These are phyloP conservation scores for Chloropsis hardwickii DNA, from an alignment of 2,113 vertebrate genomes.

Conservation along the genomic window DNA sequence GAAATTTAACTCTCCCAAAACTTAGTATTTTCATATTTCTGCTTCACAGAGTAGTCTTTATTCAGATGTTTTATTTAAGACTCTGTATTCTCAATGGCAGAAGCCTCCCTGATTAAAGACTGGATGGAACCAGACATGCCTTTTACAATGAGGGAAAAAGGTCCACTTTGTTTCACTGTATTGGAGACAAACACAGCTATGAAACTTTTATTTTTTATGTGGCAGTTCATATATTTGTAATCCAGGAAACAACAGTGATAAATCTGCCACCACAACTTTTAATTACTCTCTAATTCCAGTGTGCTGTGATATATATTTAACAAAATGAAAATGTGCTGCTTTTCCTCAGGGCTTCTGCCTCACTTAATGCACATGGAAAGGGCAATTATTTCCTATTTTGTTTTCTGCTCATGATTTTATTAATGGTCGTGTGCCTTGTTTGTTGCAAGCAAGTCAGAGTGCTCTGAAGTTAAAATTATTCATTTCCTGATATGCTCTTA, in stretches of 20 bases:
- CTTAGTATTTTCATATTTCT: not conserved
- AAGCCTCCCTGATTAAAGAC: not conserved
- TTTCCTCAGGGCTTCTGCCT: not conserved
- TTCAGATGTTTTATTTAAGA: not conserved
- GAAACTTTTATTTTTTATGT: not conserved
- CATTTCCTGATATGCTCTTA: not conserved
- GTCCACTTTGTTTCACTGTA: not conserved
- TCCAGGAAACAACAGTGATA: not conserved
- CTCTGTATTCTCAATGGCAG: not conserved
- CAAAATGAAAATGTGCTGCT: not conserved
- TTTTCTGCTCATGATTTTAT: not conserved
- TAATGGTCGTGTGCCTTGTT: not conserved
- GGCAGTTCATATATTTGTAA: not conserved
- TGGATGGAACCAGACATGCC: not conserved
- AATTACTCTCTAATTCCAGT: not conserved
- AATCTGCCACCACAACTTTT: not conserved
- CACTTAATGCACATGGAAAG: not conserved
- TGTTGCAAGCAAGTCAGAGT: not conserved
- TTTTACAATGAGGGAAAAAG: not conserved
- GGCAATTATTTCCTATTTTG: not conserved
- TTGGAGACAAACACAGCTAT: not conserved
- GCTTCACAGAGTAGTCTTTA: not conserved
- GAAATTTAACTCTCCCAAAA: not conserved
- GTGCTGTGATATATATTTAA: not conserved
- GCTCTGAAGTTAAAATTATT: not conserved